Evolutionary conservation across 1,140 invertebrate species (phyloP).

Genomic region (Euschistus heros): DNA sequence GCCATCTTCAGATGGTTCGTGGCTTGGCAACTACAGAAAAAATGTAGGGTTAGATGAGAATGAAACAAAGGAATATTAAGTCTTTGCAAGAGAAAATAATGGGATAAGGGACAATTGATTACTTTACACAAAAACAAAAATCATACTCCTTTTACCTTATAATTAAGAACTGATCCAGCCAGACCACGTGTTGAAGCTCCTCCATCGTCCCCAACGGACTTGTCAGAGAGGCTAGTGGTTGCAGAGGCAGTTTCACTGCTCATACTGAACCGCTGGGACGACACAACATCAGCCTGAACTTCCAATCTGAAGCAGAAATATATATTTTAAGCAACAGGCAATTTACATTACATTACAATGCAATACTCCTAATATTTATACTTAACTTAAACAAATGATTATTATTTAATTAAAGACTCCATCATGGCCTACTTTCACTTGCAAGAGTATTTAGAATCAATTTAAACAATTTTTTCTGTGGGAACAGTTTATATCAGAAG

Average conservation of each 20-base stretch:
- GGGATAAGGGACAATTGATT: neutral
- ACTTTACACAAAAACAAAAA: neutral
- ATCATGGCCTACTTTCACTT: too few species aligned
- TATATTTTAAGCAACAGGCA: neutral
- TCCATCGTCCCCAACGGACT: constrained; percentile 56
- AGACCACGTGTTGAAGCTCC: constrained; percentile 61
- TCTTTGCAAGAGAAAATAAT: neutral
- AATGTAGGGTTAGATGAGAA: too few species aligned
- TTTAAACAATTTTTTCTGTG: too few species aligned
- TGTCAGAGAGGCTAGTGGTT: constrained; percentile 54
- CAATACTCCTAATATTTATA: too few species aligned
- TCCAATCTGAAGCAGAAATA: constrained; percentile 45
- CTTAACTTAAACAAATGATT: too few species aligned
- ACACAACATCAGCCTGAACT: constrained; percentile 62
- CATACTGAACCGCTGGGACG: constrained; percentile 56
- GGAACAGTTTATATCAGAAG: too few species aligned
- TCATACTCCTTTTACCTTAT: constrained; percentile 37
- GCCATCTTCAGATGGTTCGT: constrained; percentile 39
- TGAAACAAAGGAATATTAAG: too few species aligned
- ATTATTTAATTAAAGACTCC: too few species aligned
- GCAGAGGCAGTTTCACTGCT: constrained; percentile 61
- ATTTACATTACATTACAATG: too few species aligned
- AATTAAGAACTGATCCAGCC: constrained; percentile 64
- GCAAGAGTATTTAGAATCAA: too few species aligned
- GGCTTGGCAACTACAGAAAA: neutral